Conservation (phyloP, 2,888 invertebrate genomes). For the Lepidochrysops patricia region DNA sequence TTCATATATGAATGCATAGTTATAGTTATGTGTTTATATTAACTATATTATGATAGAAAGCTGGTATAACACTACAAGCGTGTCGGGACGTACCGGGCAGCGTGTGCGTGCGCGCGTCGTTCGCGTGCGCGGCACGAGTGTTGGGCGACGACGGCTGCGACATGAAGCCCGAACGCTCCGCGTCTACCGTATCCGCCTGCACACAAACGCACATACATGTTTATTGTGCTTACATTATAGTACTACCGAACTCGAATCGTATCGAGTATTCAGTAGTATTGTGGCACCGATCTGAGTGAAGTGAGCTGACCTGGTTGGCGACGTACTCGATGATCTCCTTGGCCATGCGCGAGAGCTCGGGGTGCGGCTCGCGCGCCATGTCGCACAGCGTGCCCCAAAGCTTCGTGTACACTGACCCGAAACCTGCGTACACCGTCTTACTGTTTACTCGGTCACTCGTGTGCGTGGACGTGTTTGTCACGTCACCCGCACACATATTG, state of each 20-base stretch:
- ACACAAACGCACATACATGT: background rate
- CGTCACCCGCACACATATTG: no score
- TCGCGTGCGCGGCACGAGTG: slow-evolving; percentile 53
- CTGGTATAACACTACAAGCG: no score
- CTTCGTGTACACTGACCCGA: slow-evolving; percentile 89
- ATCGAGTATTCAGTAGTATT: no score
- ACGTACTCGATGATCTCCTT: slow-evolving; percentile 85
- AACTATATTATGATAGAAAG: no score
- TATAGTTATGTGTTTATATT: no score
- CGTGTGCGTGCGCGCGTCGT: slow-evolving; percentile 43
- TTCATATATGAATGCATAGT: no score
- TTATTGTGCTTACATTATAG: no score
- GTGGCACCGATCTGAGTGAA: no score
- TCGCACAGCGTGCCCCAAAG: slow-evolving; percentile 88
- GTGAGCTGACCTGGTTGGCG: slow-evolving; percentile 78
- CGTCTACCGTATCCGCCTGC: slow-evolving; percentile 47
- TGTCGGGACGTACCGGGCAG: slow-evolving; percentile 32
- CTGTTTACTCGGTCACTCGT: background rate
- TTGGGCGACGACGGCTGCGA: slow-evolving; percentile 77
- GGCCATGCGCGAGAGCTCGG: slow-evolving; percentile 86
- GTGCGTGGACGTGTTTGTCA: no score
- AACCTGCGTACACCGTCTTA: slow-evolving; percentile 41
- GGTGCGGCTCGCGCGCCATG: slow-evolving; percentile 91
- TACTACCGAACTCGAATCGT: no score
- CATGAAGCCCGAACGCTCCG: slow-evolving; percentile 43